Base-by-base conservation (phyloP, 2,797 vertebrate species). In the Vireo griseus region DNA sequence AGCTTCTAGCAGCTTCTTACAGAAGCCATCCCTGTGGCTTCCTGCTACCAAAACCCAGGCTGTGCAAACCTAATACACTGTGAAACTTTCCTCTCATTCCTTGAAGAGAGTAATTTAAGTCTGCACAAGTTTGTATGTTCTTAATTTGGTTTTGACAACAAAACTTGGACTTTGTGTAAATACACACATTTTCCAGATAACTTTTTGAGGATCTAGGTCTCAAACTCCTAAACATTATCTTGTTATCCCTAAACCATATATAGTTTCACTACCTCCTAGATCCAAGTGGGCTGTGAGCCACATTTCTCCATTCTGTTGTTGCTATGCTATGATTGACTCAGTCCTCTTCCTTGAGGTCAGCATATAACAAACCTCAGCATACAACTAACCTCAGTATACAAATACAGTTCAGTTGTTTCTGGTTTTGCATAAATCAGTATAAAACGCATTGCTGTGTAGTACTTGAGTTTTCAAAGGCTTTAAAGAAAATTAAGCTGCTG, bases 311-410 rank as follows among this genome's bases (percentile, higher is more conserved):
- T 57, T 81, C 39, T 11, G 31, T 3, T 6, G 1, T 22, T 47
- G 22, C 58, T 73, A n/a, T 77, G 57, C 61, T 86, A n/a, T 35
- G 52, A 86, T 83, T 86, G 48, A 82, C 68, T 91, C 52, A 35
- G 14, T 19, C 22, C 66, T 66, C 37, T 66, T 90, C 62, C 67
- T 78, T 61, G 26, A n/a, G 44, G 28, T 68, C 85, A 92, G 72
- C 9, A 63, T 48, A 42, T 24, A 88, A 59, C n/a, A 47, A 94
- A 10, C 7, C 24, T 42, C 80, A 87, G 35, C 9, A 63, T 48
- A 42, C 26, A 88, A 59, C n/a, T 47, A 94, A 10, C 7, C 24
- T 42, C 80, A 87, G 35, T 59, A 65, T 16, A 47, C 37, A 89
- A 29, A 48, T 57, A 87, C 11, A 83, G 57, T 25, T 82, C 26